Evolutionary conservation across 1,140 invertebrate genomes (phyloP).

Genomic region (Eriosoma lanigerum): DNA sequence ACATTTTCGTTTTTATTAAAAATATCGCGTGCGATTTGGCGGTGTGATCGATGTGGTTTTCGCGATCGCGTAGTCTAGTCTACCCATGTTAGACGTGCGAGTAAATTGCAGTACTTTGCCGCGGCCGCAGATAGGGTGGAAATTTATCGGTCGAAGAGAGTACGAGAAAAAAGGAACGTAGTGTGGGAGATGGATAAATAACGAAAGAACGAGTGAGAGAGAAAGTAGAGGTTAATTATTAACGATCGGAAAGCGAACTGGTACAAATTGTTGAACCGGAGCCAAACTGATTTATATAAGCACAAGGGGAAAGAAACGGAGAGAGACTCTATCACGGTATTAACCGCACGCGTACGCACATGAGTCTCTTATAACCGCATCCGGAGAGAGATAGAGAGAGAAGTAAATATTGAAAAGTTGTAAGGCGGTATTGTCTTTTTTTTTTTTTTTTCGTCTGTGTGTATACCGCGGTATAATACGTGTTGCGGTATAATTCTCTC

Average conservation of each 20-base stretch:
- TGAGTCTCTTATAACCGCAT: not conserved
- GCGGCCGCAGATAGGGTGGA: slow-evolving; percentile 6
- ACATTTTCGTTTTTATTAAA: no score
- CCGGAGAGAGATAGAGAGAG: not conserved
- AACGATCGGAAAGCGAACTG: slow-evolving; percentile 35
- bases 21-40: not conserved
- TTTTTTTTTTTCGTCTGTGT: not conserved
- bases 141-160: slow-evolving; percentile 20
- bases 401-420: not conserved
- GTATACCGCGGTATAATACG: no score
- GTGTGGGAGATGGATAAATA: not conserved
- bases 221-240: slow-evolving; percentile 32
- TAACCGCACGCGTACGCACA: not conserved
- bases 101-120: slow-evolving; percentile 16
- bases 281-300: slow-evolving; percentile 39
- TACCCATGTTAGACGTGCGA: slow-evolving; percentile 18
- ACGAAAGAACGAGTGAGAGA: not conserved
- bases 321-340: not conserved
- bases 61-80: not conserved
- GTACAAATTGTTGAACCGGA: slow-evolving; percentile 46
- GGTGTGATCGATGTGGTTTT: slow-evolving; percentile 15
- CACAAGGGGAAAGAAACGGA: not conserved
- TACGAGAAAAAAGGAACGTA: no score
- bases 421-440: slow-evolving; percentile 27
- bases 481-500: no score